These are phyloP conservation scores for Eurytoma californica DNA, from an alignment of 2,888 invertebrate genomes.

Conservation along the genomic window DNA sequence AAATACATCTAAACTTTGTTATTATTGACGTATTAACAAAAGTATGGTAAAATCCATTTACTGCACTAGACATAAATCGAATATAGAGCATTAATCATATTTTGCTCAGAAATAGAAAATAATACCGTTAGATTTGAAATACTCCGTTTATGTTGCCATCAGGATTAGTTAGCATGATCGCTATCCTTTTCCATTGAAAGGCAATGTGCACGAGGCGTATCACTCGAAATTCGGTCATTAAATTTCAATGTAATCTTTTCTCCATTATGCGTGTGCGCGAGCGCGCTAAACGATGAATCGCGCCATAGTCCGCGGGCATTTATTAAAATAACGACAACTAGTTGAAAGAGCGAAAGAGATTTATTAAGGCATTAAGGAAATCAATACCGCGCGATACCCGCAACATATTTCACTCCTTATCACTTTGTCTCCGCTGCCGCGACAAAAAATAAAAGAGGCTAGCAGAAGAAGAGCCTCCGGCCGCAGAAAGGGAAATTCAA, in stretches of 20 bases:
- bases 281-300: conserved; percentile 14
- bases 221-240: conserved; percentile 22
- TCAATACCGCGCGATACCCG: conserved; percentile 31
- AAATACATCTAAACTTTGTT: too few species aligned
- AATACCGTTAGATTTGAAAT: too few species aligned
- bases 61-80: too few species aligned
- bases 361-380: conserved; percentile 48
- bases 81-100: too few species aligned
- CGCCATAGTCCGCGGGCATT: conserved; percentile 38
- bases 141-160: neutral
- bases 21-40: too few species aligned
- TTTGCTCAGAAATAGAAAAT: too few species aligned
- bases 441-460: neutral
- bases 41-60: too few species aligned
- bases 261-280: conserved; percentile 15
- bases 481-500: conserved; percentile 43
- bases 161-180: conserved; percentile 31
- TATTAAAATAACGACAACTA: conserved; percentile 50
- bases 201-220: neutral
- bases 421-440: conserved; percentile 32
- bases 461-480: neutral
- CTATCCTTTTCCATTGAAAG: conserved; percentile 21
- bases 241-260: conserved; percentile 47
- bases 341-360: conserved; percentile 33
- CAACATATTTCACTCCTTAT: conserved; percentile 46